Conservation (phyloP, 2,888 invertebrate genomes). For the Criorhina ranunculi region DNA sequence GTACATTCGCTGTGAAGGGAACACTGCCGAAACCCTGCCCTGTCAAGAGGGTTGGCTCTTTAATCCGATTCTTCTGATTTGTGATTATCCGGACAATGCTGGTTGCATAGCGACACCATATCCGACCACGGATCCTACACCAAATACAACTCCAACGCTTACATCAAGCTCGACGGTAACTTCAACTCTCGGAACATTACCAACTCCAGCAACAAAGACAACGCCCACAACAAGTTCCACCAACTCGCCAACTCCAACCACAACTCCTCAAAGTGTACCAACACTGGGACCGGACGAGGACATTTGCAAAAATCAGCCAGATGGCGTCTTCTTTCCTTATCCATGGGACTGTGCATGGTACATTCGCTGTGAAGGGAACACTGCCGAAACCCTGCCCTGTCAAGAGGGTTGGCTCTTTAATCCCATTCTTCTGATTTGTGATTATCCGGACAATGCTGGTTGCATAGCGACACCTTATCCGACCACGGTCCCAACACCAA, state of each 20-base stretch:
- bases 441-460: constrained; percentile 74
- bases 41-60: constrained; percentile 78
- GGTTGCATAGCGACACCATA: constrained; percentile 66
- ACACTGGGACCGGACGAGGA: constrained; percentile 74
- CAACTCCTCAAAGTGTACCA: constrained; percentile 13
- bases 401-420: constrained; percentile 77
- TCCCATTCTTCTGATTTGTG: constrained; percentile 78
- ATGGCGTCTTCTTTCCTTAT: constrained; percentile 77
- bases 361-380: constrained; percentile 77
- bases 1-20: constrained; percentile 78
- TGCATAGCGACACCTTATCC: constrained; percentile 77
- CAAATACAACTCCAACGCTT: constrained; percentile 12
- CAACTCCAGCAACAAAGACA: too few relatives aligned
- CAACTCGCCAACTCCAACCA: constrained; percentile 67
- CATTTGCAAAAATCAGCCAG: constrained; percentile 68
- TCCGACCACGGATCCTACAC: constrained; percentile 4
- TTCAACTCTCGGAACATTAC: not conserved
- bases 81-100: constrained; percentile 78
- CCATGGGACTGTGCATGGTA: constrained; percentile 79
- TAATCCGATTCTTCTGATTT: constrained; percentile 78
- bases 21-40: constrained; percentile 64
- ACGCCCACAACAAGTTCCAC: constrained; percentile 8
- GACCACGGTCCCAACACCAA: constrained; percentile 6
- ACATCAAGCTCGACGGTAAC: too few relatives aligned
- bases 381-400: constrained; percentile 77